Evolutionary conservation across 2,797 vertebrate species (phyloP).

Genomic region (Myiothlypis coronata): DNA sequence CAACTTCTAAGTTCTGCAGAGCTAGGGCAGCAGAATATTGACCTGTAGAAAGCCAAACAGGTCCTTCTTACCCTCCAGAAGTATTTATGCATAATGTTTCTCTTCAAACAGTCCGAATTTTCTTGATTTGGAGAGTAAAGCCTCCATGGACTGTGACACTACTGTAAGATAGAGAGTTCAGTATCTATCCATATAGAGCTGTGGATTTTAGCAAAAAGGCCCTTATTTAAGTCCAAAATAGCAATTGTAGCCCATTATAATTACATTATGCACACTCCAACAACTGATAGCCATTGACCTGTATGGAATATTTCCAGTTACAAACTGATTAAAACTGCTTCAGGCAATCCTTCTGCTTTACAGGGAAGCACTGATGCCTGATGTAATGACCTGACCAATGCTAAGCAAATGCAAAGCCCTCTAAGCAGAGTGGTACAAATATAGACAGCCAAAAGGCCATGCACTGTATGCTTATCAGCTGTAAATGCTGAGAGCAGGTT

Average conservation of each 20-base stretch:
- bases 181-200: neutral
- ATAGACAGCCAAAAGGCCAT: conserved; percentile 39
- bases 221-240: neutral
- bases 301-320: conserved; percentile 53
- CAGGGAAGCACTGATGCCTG: neutral
- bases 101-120: neutral
- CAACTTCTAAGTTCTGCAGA: neutral
- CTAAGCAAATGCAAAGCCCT: neutral
- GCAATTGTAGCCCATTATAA: conserved; percentile 1
- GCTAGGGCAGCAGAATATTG: neutral
- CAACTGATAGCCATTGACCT: conserved; percentile 48
- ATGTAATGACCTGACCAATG: conserved; percentile 12
- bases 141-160: neutral
- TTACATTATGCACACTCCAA: conserved; percentile 18
- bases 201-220: neutral
- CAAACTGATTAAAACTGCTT: conserved; percentile 17
- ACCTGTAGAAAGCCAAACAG: neutral
- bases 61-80: neutral
- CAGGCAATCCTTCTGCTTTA: neutral
- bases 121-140: neutral
- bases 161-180: neutral
- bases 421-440: conserved; percentile 29
- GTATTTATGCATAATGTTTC: neutral
- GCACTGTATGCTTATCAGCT: conserved; percentile 7
- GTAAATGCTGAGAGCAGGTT: conserved; percentile 36